Conservation (phyloP, 2,113 vertebrate species). For the Phodopus roborovskii region DNA sequence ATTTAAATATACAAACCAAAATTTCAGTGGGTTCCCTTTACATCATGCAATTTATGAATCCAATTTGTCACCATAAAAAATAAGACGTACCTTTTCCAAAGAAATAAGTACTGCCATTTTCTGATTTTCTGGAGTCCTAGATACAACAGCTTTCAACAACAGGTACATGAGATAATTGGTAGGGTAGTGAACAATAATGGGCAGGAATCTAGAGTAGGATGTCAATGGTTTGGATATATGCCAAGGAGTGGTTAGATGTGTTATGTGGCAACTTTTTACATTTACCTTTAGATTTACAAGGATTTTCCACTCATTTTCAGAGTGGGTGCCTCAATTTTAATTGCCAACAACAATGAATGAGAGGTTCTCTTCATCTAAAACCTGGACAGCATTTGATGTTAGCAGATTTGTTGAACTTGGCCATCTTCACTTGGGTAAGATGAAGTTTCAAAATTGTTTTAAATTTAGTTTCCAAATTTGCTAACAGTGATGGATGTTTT, state of each 20-base stretch:
- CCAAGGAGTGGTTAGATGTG: background rate
- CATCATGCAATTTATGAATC: rapidly evolving
- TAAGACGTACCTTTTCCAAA: background rate
- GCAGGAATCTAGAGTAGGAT: background rate
- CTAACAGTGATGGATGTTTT: too few relatives aligned
- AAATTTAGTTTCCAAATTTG: too few relatives aligned
- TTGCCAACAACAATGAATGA: too few relatives aligned
- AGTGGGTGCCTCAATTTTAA: background rate
- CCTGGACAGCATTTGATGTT: too few relatives aligned
- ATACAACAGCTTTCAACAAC: background rate
- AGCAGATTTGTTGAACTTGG: too few relatives aligned
- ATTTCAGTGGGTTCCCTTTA: background rate
- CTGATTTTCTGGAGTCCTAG: background rate
- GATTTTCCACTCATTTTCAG: background rate
- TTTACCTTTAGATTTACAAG: background rate
- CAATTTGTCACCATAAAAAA: background rate
- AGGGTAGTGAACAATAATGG: background rate
- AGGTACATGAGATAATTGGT: background rate
- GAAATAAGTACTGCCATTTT: background rate
- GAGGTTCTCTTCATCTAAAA: too few relatives aligned
- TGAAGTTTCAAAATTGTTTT: too few relatives aligned
- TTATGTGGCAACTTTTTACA: background rate
- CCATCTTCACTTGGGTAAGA: too few relatives aligned
- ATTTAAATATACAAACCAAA: background rate
- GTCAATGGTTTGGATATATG: background rate